phyloP scores from a whole-genome alignment of 2,888 invertebrate genomes.

The Gisinianus flammeolus region DNA sequence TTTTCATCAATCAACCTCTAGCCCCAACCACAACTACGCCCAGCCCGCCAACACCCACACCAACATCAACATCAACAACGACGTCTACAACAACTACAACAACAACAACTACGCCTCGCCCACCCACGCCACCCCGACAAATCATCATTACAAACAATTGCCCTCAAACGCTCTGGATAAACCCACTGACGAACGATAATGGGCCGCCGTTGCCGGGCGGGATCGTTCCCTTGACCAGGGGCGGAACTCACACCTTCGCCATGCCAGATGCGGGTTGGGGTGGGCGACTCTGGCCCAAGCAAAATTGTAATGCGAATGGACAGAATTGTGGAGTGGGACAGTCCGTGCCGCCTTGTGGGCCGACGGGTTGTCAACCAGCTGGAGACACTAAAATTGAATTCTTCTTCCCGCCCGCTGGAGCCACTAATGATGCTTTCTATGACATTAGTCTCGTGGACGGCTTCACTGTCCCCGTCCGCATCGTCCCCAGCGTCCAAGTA shows the following conservation, averaged over 20 bases:
- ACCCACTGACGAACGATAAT: not conserved
- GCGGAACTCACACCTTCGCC: not conserved
- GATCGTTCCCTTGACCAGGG: not conserved
- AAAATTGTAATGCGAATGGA: not conserved
- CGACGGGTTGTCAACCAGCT: conserved; percentile 45
- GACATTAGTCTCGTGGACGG: conserved; percentile 66
- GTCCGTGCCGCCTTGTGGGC: not conserved
- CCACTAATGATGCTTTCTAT: conserved; percentile 63
- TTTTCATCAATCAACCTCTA: no score
- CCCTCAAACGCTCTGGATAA: not conserved
- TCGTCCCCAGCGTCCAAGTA: conserved; percentile 47
- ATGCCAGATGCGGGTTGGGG: not conserved
- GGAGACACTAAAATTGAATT: conserved; percentile 56
- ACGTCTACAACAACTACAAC: no score
- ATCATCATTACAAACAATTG: not conserved
- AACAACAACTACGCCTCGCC: no score
- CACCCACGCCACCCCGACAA: not conserved
- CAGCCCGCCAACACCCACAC: no score
- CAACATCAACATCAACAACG: no score
- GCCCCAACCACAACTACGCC: no score
- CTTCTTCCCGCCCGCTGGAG: conserved; percentile 60
- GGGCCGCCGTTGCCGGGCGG: not conserved
- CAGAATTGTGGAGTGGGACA: conserved; percentile 30
- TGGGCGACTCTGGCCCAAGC: not conserved
- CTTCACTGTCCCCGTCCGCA: conserved; percentile 62